A percentile compares a stretch with the other conserved stretches of the same genome.
phyloP scores from a whole-genome alignment of 2,797 vertebrate species.

The Chrosomus eos region DNA sequence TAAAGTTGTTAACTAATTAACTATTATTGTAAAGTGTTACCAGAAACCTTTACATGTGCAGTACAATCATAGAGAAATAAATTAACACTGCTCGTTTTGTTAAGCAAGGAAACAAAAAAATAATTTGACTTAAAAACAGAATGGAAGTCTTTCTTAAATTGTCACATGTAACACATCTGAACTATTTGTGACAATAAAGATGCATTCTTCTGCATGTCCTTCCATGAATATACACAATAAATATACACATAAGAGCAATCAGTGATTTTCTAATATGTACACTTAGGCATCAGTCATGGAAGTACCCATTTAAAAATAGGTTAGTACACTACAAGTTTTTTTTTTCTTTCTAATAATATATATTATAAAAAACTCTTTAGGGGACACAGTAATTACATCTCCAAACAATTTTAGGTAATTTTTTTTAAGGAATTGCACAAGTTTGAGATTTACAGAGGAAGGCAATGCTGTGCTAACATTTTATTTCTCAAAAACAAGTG shows the following conservation, averaged over 20 bases:
- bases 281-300: conserved; percentile 25
- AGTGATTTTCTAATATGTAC: conserved; percentile 21
- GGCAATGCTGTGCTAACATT: conserved; percentile 23
- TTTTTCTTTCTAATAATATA: not conserved
- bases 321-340: not conserved
- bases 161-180: conserved; percentile 11
- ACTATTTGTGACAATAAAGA: not conserved
- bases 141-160: conserved; percentile 15
- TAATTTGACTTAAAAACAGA: not conserved
- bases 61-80: conserved; percentile 47
- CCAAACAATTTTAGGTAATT: not conserved
- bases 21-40: not conserved
- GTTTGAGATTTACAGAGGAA: not conserved
- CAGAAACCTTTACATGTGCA: conserved; percentile 40
- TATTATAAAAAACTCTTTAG: conserved; percentile 13
- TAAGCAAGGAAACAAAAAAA: conserved; percentile 31
- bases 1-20: not conserved
- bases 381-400: not conserved
- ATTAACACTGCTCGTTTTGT: conserved; percentile 35
- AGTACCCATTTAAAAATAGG: not conserved
- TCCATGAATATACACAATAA: conserved; percentile 40
- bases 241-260: conserved; percentile 25
- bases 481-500: not conserved
- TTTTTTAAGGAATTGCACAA: not conserved
- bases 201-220: conserved; percentile 1